Evolutionary conservation across 2,113 vertebrate genomes (phyloP), one percentile per base, ranked within the genome.

Genomic region (Gallinago media): DNA sequence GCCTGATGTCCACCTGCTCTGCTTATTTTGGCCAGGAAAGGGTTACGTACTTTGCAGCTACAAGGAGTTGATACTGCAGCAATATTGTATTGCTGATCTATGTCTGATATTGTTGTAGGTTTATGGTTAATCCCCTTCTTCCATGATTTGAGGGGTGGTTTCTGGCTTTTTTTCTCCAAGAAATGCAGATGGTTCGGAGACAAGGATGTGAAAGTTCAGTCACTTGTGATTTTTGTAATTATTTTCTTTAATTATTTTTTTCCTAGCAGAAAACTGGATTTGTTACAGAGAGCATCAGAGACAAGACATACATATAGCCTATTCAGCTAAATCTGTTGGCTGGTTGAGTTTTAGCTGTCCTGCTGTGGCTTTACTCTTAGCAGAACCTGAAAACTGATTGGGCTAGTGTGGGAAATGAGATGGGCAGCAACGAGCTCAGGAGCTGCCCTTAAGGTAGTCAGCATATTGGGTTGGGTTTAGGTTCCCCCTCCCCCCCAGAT

Each of bases 1-100:
- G 49, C 49, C 49, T 18, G 34, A 46, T 63, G 17, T 46, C 32
- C 42, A 19, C 0, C 27, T 34, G 3, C 47, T 31, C 70, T 31
- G 38, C 27, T 19, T 32, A 3, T 31, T 66, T 81, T 15, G 25
- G 32, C 52, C 40, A 25, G 29, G 15, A 44, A 85, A 29, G 0
- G 2, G 34, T 49, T n/a, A 6, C 0, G 2, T 55, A 6, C 23
- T 29, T 26, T 1, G 3, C 40, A n/a, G 34, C 62, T 66, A 44
- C 8, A 8, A 34, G n/a, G 32, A 11, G 14, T 42, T 36, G 74
- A 11, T 36, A 29, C 18, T 9, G 8, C n/a, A 56, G 36, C 42
- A 8, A 15, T 25, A 7, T 62, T 27, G 6, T 55, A 21, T 15
- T 46, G 5, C 21, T 56, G 18, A 4, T 49, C 5, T 40, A 19